Conservation (phyloP, 2,113 vertebrate genomes). For the Tyrannus savana region DNA sequence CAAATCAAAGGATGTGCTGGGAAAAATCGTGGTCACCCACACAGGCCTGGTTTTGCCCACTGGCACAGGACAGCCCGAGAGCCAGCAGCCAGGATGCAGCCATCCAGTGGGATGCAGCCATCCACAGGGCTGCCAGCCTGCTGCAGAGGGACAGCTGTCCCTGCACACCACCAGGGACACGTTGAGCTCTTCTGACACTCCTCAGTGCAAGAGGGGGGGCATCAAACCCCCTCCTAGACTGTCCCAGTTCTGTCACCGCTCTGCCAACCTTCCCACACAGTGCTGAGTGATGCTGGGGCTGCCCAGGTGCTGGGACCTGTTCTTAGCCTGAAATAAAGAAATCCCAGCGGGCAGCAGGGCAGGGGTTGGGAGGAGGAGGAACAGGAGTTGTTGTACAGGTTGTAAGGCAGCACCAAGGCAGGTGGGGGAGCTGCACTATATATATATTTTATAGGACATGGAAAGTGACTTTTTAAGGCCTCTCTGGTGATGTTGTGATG, state of each 20-base stretch:
- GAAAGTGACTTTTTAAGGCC: slow-evolving; percentile 60
- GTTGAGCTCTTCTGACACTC: not conserved
- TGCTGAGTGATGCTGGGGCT: not conserved
- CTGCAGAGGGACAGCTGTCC: not conserved
- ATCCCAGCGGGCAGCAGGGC: not conserved
- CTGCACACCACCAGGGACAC: not conserved
- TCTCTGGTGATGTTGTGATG: not conserved
- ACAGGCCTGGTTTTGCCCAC: not conserved
- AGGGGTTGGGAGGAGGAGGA: not conserved
- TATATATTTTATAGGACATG: slow-evolving; percentile 54
- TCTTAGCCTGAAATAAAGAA: not conserved
- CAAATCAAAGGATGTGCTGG: not conserved
- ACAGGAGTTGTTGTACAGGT: not conserved
- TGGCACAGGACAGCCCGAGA: not conserved
- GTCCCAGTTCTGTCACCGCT: not conserved
- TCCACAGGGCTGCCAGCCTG: not conserved
- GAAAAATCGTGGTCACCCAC: not conserved
- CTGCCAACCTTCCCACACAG: not conserved
- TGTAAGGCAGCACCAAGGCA: not conserved
- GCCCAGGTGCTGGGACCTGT: not conserved
- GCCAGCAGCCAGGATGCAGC: not conserved
- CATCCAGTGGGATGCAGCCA: no score
- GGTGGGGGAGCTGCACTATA: slow-evolving; percentile 23
- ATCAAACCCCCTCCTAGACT: not conserved
- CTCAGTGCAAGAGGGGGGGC: not conserved